Evolutionary conservation across 2,113 vertebrate genomes (phyloP), one percentile per base, ranked within the genome.

Genomic region (Geococcyx californianus): DNA sequence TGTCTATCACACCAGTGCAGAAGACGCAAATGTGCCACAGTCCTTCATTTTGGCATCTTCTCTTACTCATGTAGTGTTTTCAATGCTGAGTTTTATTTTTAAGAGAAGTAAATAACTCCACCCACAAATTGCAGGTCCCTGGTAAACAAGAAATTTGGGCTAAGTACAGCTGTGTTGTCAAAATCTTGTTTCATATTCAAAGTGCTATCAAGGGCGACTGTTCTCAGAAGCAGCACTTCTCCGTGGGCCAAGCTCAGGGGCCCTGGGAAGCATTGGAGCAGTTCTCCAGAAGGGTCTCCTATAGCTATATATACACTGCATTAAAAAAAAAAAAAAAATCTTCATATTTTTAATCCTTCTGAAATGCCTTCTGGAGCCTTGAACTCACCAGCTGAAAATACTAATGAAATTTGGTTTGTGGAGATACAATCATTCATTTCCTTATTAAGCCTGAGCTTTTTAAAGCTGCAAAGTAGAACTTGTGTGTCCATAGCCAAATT

Each of bases 1-100:
- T 45, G 45, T 40, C 88, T 26, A 6, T 44, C 64, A 19, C 3
- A 9, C 33, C 9, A 6, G 7, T 80, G 63, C 26, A 66, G 63
- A 34, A 90, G 20, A 66, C 29, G 38, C 81, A 83, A 58, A 60
- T 2, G 5, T 49, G 64, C 64, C 72, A 29, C 74, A 34, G 40
- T 49, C 49, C 49, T 89, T 58, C 52, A 63, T 42, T 92, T 58
- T 90, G 64, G 21, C 29, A 56, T 83, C 64, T 85, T 72, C 36
- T 79, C 49, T 47, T 88, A 54, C 83, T 91, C 66, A 23, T 11
- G 5, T 14, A 60, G 36, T 10, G 17, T 69, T 90, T 93, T 78
- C 60, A 58, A 28, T 70, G 68, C 25, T 38, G 60, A 68, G 73
- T 94, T 94, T 93, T 96, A 89, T 95, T 95, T 97, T 96, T 93